Conservation (phyloP, 2,797 vertebrate genomes). For the Bradypodion ventrale region DNA sequence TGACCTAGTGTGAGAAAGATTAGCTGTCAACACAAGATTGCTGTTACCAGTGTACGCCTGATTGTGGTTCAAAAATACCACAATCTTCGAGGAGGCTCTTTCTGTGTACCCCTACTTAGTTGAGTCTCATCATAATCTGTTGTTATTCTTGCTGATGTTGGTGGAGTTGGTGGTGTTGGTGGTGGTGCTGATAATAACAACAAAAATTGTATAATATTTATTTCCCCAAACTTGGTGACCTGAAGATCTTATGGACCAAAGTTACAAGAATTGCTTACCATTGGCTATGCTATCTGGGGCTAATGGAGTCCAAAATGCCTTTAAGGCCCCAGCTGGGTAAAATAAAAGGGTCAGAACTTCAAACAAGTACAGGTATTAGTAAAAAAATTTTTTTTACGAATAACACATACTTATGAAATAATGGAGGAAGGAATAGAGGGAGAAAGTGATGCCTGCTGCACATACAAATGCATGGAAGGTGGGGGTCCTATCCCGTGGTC, state of each 20-base stretch:
- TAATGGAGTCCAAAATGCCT: not conserved
- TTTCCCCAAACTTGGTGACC: not conserved
- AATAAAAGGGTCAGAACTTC: slow-evolving; percentile 19
- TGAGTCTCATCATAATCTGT: not conserved
- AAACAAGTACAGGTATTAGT: no score
- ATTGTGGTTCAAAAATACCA: no score
- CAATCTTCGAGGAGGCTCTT: no score
- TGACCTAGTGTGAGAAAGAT: no score
- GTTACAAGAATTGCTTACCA: not conserved
- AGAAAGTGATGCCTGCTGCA: slow-evolving; percentile 43
- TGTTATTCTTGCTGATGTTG: not conserved
- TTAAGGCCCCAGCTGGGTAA: not conserved
- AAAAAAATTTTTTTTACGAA: slow-evolving; percentile 50
- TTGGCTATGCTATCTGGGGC: not conserved
- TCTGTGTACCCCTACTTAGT: no score
- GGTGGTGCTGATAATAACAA: not conserved
- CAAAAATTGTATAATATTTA: not conserved
- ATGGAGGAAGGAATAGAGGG: slow-evolving; percentile 37
- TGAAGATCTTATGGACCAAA: not conserved
- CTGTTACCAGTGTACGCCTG: no score
- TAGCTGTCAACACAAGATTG: no score
- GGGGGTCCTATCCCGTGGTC: slow-evolving; percentile 54
- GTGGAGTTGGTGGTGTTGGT: no score
- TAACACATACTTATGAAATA: slow-evolving; percentile 34
- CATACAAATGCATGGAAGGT: slow-evolving; percentile 59